These are phyloP conservation scores for Spisula subtruncata DNA, from an alignment of 2,888 invertebrate genomes.

Conservation along the genomic window DNA sequence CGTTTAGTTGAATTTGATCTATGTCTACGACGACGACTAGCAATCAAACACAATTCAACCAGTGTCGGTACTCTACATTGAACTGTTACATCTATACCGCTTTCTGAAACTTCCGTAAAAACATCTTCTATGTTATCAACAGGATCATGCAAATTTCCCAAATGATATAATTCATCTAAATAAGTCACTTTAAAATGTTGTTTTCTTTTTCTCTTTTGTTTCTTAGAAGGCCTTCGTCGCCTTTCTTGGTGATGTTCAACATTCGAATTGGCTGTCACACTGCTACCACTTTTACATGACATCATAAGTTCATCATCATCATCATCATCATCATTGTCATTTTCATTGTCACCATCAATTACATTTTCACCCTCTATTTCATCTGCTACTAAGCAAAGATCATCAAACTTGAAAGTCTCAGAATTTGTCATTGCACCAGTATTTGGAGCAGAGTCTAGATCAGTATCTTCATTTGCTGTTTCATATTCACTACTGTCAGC, in stretches of 20 bases:
- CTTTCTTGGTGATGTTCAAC: constrained; percentile 32
- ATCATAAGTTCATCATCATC: constrained; percentile 34
- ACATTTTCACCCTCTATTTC: constrained; percentile 29
- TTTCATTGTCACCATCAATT: too few species aligned
- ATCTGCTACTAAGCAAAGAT: not conserved
- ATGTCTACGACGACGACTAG: constrained; percentile 35
- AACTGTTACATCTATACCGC: constrained; percentile 20
- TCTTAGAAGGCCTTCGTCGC: constrained; percentile 62
- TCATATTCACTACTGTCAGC: constrained; percentile 57
- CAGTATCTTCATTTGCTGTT: constrained; percentile 52
- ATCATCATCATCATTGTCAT: too few species aligned
- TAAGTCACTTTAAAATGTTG: constrained; percentile 52
- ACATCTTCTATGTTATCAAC: constrained; percentile 58
- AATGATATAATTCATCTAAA: constrained; percentile 61
- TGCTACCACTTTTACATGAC: constrained; percentile 20
- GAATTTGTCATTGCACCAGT: not conserved
- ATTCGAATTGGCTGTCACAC: not conserved
- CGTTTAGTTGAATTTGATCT: constrained; percentile 29
- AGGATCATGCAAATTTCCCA: constrained; percentile 64
- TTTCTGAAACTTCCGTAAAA: constrained; percentile 44
- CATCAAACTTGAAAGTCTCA: not conserved
- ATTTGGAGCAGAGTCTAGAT: not conserved
- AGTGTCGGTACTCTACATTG: constrained; percentile 65
- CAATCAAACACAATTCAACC: constrained; percentile 67
- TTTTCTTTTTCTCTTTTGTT: constrained; percentile 65